Evolutionary conservation across 2,888 invertebrate genomes (phyloP), one percentile per base, ranked within the genome.

Genomic region (Drosophila robusta): DNA sequence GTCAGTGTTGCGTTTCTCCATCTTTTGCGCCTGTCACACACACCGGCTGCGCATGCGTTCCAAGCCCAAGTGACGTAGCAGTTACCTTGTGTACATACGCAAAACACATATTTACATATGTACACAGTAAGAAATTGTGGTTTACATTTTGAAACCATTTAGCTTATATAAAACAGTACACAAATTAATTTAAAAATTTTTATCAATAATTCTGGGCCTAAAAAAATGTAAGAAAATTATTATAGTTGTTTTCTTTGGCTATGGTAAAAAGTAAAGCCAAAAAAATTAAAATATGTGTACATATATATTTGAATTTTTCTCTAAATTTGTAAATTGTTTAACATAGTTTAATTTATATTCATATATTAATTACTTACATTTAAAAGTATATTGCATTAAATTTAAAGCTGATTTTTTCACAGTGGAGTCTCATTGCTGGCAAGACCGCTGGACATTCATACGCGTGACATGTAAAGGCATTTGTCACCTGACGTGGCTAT

Each of bases 31-130:
- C 63, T 81, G 85, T 79, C 81, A 73, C 79, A 32, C 29, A 29
- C 34, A 68, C 61, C 70, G 45, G 70, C 49, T 75, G 74, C 70
- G 76, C 83, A 80, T 78, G 75, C 70, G 63, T 55, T 41, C 60
- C 57, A 65, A 45, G 68, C 64, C 54, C 54, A 56, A 62, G 75
- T 85, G 87, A 85, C 75, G 68, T 76, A 78, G 82, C 77, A 79
- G 39, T 70, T 75, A 70, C 67, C 51, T 58, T 45, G 42, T 61
- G 49, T 50, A 51, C 24, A 54, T 38, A 26, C 12, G 16, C 16
- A 38, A 11, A 38, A 18, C 16, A 38, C 12, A 18, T 45, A 26
- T 22, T 16, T 24, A 63, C 11, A 26, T 36, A 14, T n/a, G 12
- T 42, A 16, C 16, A 60, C 32, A 62, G 32, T 34, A 12, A 34